phyloP scores from a whole-genome alignment of 2,888 invertebrate species.

The Folsomia candida region DNA sequence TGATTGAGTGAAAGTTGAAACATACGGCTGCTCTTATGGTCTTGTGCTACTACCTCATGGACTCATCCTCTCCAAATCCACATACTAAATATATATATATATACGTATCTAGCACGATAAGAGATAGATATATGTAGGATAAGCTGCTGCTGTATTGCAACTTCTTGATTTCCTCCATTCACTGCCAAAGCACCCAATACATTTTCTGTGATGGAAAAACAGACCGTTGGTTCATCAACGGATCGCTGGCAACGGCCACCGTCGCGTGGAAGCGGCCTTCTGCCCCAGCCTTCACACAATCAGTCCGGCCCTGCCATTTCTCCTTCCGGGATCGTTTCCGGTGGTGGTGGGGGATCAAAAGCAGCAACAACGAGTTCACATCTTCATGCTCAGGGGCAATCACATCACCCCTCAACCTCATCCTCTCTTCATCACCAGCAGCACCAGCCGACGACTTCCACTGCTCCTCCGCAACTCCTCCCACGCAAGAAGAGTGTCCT shows the following conservation, averaged over 20 bases:
- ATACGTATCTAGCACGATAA: no score
- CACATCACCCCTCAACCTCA: neutral
- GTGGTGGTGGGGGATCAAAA: neutral
- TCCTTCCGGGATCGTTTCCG: slow-evolving; percentile 14
- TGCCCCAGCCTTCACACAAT: slow-evolving; percentile 16
- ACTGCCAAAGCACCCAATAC: neutral
- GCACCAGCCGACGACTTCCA: neutral
- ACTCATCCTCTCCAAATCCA: no score
- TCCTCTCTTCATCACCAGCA: slow-evolving; percentile 6
- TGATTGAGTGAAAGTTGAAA: neutral
- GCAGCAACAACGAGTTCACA: neutral
- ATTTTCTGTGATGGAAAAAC: slow-evolving; percentile 24
- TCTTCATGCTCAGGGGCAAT: neutral
- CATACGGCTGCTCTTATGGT: neutral
- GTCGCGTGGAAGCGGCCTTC: slow-evolving; percentile 22
- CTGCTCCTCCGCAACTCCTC: slow-evolving; percentile 14
- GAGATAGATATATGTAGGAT: no score
- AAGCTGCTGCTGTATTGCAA: no score
- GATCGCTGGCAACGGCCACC: slow-evolving; percentile 22
- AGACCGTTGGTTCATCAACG: slow-evolving; percentile 13
- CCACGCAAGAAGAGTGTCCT: slow-evolving; percentile 30
- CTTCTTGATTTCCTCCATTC: neutral
- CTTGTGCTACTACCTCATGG: neutral
- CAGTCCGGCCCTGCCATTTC: slow-evolving; percentile 9
- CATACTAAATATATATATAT: no score